A percentile compares a stretch with the other conserved stretches of the same genome.
These are phyloP conservation scores for Drosophila atripex DNA, from an alignment of 2,888 invertebrate species.

Conservation along the genomic window DNA sequence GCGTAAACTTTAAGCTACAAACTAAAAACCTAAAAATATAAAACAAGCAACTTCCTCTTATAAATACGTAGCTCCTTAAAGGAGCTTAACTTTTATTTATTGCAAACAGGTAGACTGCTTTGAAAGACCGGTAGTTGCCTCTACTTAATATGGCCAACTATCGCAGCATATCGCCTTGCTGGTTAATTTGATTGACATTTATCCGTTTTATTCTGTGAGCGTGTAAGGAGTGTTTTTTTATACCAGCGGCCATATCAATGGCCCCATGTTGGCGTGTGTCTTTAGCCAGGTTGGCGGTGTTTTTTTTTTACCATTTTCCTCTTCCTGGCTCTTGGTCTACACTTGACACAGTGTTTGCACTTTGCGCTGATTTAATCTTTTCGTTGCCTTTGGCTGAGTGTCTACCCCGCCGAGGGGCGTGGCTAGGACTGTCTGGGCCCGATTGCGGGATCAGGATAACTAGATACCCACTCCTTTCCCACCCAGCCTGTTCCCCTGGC, in stretches of 20 bases:
- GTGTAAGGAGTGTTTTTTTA: conserved; percentile 18
- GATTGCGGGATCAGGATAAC: conserved; percentile 32
- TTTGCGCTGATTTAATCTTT: conserved; percentile 72
- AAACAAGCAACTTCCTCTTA: too few relatives aligned
- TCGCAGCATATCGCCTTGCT: conserved; percentile 60
- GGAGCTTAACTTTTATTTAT: background rate
- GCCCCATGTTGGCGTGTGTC: conserved; percentile 44
- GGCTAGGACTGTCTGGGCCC: conserved; percentile 39
- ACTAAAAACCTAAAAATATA: too few relatives aligned
- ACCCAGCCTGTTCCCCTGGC: conserved; percentile 36
- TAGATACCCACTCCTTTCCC: background rate
- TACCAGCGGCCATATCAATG: conserved; percentile 52
- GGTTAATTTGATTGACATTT: conserved; percentile 72
- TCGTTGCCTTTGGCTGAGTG: conserved; percentile 57
- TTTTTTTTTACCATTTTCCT: background rate
- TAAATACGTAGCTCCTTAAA: background rate
- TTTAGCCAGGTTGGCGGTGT: conserved; percentile 14
- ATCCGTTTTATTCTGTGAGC: conserved; percentile 53
- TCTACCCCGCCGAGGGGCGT: conserved; percentile 21
- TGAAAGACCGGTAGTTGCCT: background rate
- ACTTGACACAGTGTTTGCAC: conserved; percentile 72
- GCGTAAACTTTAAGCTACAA: too few relatives aligned
- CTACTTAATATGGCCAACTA: conserved; percentile 20
- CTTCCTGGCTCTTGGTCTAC: conserved; percentile 37
- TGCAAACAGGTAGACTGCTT: background rate